Evolutionary conservation across 2,797 vertebrate species (phyloP), one percentile per base, ranked within the genome.

Genomic region (Clamator glandarius): DNA sequence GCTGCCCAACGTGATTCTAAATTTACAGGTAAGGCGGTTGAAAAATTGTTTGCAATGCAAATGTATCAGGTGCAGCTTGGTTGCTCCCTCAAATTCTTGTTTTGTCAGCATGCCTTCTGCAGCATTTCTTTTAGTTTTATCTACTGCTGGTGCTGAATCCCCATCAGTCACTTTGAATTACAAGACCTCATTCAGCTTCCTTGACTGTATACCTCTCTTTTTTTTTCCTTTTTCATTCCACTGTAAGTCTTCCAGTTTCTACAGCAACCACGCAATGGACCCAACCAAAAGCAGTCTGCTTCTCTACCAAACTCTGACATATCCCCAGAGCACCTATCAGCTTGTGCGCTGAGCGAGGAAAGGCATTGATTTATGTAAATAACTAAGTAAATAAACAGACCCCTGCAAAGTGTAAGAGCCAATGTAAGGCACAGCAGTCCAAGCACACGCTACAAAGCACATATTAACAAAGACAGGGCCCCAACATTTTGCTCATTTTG

Each of bases 311-410:
- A 7, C 61, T 17, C 76, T 14, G 35, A 11, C 26, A 10, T 14
- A 7, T 10, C 20, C 58, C 14, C 36, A 9, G 44, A 58, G 28
- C 46, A n/a, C 41, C 35, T 8, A 6, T 3, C 3, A 23, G 24
- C 31, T 41, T 14, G 4, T 3, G 50, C 35, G 4, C 57, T 2
- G 50, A 23, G 50, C 2, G 3, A 15, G 41, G 51, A 31, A 4
- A 20, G 29, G 29, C 29, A 6, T 6, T 23, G 36, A 28, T 21
- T 26, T 39, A 26, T 29, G 3, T 28, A 39, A 41, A 4, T 14
- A 21, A 41, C 3, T 1, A 59, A 13, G 1, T 6, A 24, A 33
- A 6, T 36, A 14, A 17, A 4, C n/a, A n/a, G n/a, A n/a, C n/a
- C n/a, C 29, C n/a, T 46, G 48, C 24, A n/a, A 6, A 41, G 61